Evolutionary conservation across 1,140 invertebrate genomes (phyloP).

Genomic region (Trichomalopsis sarcophagae): DNA sequence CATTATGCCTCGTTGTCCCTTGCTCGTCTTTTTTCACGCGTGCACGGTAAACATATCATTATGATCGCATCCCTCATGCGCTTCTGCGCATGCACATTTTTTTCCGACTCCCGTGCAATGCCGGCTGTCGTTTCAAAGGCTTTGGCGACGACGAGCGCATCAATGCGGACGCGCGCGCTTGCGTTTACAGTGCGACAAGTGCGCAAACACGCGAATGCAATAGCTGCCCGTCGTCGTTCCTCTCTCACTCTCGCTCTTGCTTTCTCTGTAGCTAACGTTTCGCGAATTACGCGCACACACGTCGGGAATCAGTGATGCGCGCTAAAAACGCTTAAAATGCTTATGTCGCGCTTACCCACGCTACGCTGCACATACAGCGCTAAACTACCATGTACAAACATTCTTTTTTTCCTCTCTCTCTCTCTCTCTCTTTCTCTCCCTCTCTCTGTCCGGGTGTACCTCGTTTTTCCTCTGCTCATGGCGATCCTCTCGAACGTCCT

Average conservation of each 20-base stretch:
- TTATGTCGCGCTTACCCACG: constrained; percentile 41
- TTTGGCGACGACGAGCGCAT: constrained; percentile 43
- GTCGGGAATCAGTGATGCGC: constrained; percentile 43
- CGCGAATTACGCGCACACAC: constrained; percentile 41
- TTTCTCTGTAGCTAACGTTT: constrained; percentile 22
- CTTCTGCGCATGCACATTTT: background rate
- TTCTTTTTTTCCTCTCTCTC: constrained; percentile 30
- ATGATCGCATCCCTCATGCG: constrained; percentile 16
- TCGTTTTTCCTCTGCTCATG: constrained; percentile 19
- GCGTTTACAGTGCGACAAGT: constrained; percentile 17
- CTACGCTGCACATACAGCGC: constrained; percentile 24
- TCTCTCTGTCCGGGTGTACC: background rate
- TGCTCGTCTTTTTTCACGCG: background rate
- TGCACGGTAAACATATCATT: constrained; percentile 11
- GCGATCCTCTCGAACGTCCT: constrained; percentile 4
- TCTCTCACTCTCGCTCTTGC: background rate
- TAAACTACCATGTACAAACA: constrained; percentile 27
- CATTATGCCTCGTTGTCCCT: background rate
- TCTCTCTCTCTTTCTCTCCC: background rate
- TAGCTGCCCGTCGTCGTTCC: background rate
- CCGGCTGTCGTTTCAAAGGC: constrained; percentile 43
- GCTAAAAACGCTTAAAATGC: constrained; percentile 53
- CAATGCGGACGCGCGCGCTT: constrained; percentile 25
- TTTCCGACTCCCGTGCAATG: background rate
- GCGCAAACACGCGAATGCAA: constrained; percentile 24